A percentile compares a stretch with the other conserved stretches of the same genome.
These are phyloP conservation scores for Ranitomeya variabilis DNA, from an alignment of 2,113 vertebrate genomes.

Conservation along the genomic window DNA sequence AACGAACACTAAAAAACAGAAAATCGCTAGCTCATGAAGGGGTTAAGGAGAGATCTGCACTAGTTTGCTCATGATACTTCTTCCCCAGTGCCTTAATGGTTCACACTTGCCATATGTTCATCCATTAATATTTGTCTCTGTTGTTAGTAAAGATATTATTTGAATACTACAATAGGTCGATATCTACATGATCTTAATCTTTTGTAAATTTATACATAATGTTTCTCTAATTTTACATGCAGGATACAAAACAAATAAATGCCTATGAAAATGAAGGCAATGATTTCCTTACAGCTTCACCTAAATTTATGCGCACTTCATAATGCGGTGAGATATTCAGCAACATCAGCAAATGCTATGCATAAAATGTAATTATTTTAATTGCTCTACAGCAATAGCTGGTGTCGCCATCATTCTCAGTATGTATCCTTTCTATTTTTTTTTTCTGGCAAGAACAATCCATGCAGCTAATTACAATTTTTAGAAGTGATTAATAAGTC, in stretches of 20 bases:
- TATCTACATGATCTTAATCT: no score
- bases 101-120: no score
- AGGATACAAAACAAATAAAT: background rate
- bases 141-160: no score
- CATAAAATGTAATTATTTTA: slow-evolving; percentile 55
- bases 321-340: slow-evolving; percentile 18
- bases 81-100: no score
- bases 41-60: no score
- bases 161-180: no score
- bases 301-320: slow-evolving; percentile 11
- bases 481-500: slow-evolving; percentile 57
- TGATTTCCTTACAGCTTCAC: background rate
- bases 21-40: no score
- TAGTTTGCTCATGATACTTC: no score
- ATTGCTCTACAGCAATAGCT: slow-evolving; percentile 42
- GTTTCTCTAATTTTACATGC: background rate
- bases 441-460: slow-evolving; percentile 52
- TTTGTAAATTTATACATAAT: background rate
- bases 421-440: slow-evolving; percentile 15
- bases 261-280: background rate
- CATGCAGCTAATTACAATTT: slow-evolving; percentile 51
- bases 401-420: slow-evolving; percentile 36
- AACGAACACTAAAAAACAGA: no score
- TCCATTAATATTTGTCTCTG: no score
- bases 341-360: slow-evolving; percentile 47